Conservation (phyloP, 2,797 vertebrate genomes). For the Pantherophis vulpinus region DNA sequence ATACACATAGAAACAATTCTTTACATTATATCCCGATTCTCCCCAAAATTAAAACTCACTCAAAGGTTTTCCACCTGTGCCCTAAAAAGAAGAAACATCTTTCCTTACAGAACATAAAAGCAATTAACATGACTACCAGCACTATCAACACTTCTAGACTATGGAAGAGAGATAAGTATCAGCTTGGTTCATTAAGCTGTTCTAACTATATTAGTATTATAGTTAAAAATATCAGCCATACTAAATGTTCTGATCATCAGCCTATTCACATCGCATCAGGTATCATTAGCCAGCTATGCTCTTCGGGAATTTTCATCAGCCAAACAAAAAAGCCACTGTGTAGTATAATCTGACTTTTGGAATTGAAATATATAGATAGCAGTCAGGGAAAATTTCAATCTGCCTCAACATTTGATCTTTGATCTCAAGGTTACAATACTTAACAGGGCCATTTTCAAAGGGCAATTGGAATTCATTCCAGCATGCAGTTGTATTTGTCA, state of each 20-base stretch:
- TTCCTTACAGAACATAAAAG: not conserved
- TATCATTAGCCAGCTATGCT: not conserved
- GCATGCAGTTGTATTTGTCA: slow-evolving; percentile 12
- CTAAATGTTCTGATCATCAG: not conserved
- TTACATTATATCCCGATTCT: not conserved
- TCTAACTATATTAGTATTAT: not conserved
- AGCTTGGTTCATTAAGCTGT: not conserved
- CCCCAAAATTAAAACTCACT: not conserved
- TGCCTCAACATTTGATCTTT: slow-evolving; percentile 18
- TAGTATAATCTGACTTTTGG: slow-evolving; percentile 11
- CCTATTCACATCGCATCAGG: not conserved
- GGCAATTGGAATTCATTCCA: slow-evolving; percentile 33
- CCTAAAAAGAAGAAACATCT: not conserved
- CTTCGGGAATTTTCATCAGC: slow-evolving; percentile 13
- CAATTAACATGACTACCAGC: not conserved
- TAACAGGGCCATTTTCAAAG: slow-evolving; percentile 17
- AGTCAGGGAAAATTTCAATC: slow-evolving; percentile 29
- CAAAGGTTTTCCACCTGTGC: not conserved
- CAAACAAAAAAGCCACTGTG: slow-evolving; percentile 11
- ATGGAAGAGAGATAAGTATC: not conserved
- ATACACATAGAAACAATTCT: not conserved
- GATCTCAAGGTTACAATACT: slow-evolving; percentile 20
- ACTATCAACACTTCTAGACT: not conserved
- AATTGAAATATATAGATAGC: slow-evolving; percentile 5
- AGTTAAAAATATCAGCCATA: not conserved